Evolutionary conservation across 2,888 invertebrate species (phyloP).

Genomic region (Dryomyza anilis): DNA sequence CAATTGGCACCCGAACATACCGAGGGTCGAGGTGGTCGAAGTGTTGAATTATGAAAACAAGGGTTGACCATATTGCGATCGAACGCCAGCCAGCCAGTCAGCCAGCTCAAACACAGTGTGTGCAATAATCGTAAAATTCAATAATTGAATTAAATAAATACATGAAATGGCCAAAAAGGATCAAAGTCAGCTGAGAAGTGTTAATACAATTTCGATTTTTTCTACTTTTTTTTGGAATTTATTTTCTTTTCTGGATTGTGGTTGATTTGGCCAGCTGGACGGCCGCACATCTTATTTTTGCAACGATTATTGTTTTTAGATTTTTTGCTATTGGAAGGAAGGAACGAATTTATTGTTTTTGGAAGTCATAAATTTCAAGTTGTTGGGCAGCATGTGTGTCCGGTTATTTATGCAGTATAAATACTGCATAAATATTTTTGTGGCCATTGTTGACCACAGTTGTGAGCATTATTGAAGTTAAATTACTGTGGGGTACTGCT

Average conservation of each 20-base stretch:
- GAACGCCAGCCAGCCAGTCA: not conserved
- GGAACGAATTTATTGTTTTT: not conserved
- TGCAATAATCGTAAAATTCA: constrained; percentile 57
- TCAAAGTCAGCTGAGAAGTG: constrained; percentile 46
- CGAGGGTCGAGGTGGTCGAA: not conserved
- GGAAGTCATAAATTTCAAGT: not conserved
- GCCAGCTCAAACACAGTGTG: constrained; percentile 35
- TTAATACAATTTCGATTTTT: too few species aligned
- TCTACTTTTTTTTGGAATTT: too few species aligned
- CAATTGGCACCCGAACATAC: not conserved
- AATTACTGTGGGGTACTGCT: too few species aligned
- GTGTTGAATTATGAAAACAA: constrained; percentile 17
- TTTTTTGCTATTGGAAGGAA: not conserved
- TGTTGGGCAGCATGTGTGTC: too few species aligned
- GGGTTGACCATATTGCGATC: constrained; percentile 14
- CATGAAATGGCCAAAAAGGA: constrained; percentile 36
- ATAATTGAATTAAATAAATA: constrained; percentile 60
- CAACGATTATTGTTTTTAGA: constrained; percentile 19
- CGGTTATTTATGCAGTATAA: too few species aligned
- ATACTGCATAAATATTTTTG: too few species aligned
- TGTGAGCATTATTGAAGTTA: too few species aligned
- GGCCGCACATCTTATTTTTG: constrained; percentile 11
- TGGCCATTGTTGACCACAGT: too few species aligned
- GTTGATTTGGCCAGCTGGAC: not conserved
- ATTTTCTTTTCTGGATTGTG: too few species aligned